Base-by-base conservation (phyloP, 2,888 invertebrate genomes). In the Cosmia pyralina region DNA sequence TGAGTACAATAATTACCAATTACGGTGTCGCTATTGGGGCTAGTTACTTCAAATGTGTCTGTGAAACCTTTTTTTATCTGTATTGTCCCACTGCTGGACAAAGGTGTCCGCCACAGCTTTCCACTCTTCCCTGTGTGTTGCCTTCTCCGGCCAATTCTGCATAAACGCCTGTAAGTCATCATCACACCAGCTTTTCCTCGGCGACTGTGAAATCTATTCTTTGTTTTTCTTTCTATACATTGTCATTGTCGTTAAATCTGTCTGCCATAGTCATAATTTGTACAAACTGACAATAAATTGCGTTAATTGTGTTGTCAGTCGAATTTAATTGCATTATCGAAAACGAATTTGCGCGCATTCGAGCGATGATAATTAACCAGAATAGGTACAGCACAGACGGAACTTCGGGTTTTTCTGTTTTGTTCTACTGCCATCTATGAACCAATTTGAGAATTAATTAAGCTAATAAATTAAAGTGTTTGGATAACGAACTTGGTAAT, bases 291-390 rank as follows among this genome's bases (percentile, higher is more conserved):
- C 68, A 59, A 76, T 81, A 75, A 77, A 82, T 82, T 78, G 44
- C 62, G 75, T 53, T 63, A 66, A 82, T 74, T 81, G 73, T 69
- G 68, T 69, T 83, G 77, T 84, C 84, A 85, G 75, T 72, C 59
- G 55, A 76, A 65, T 82, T 69, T 85, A 84, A 88, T 87, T 85
- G 86, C 84, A 80, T 68, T 86, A 84, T 85, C 64, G 85, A 81
- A 84, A 88, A 85, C 81, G 75, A 84, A 81, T 83, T 87, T 75
- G 87, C 58, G 78, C 72, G 79, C 81, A 82, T 69, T 84, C 69
- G 69, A 84, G 75, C 87, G 87, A 53, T 81, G 62, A 82, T 83
- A 85, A 85, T 84, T 79, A 75, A 66, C 75, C 71, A 58, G 65
- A 4, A 3, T 3, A 2, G 6, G 68, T 60, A 65, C 64, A 72